phyloP scores from a whole-genome alignment of 1,140 invertebrate genomes.

The Pectinophora gossypiella region DNA sequence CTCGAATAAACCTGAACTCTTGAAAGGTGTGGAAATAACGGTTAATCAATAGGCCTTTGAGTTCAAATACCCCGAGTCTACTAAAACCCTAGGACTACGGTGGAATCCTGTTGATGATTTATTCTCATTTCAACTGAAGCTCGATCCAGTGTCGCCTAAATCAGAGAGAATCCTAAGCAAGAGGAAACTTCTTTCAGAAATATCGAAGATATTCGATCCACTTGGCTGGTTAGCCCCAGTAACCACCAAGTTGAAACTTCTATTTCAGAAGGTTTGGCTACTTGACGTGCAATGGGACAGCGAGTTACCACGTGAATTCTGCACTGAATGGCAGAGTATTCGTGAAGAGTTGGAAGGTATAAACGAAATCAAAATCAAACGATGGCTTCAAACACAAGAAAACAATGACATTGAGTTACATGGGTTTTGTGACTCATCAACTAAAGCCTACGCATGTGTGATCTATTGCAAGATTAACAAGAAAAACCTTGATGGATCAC shows the following conservation, averaged over 20 bases:
- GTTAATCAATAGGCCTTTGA: conserved; percentile 3
- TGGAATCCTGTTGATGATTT: conserved; percentile 25
- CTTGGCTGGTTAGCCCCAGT: conserved; percentile 39
- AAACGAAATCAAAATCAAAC: conserved; percentile 16
- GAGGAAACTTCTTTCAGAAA: conserved; percentile 28
- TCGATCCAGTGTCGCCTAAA: not conserved
- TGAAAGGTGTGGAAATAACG: not conserved
- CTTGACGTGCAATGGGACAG: conserved; percentile 44
- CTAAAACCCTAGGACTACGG: conserved; percentile 27
- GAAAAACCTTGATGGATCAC: not conserved
- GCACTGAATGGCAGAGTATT: conserved; percentile 17
- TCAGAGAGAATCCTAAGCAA: conserved; percentile 19
- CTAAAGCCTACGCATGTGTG: conserved; percentile 37
- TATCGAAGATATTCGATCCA: conserved; percentile 48
- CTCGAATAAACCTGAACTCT: conserved; percentile 27
- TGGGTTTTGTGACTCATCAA: conserved; percentile 43
- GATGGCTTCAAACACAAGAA: conserved; percentile 8
- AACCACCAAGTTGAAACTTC: conserved; percentile 35
- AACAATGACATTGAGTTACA: conserved; percentile 10
- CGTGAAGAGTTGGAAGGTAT: conserved; percentile 14
- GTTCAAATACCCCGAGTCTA: conserved; percentile 11
- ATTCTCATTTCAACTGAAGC: conserved; percentile 11
- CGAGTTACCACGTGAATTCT: conserved; percentile 21
- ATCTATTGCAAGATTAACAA: conserved; percentile 26
- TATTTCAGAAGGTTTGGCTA: conserved; percentile 49